Evolutionary conservation across 2,113 vertebrate species (phyloP).

Genomic region (Trichomycterus rosablanca): DNA sequence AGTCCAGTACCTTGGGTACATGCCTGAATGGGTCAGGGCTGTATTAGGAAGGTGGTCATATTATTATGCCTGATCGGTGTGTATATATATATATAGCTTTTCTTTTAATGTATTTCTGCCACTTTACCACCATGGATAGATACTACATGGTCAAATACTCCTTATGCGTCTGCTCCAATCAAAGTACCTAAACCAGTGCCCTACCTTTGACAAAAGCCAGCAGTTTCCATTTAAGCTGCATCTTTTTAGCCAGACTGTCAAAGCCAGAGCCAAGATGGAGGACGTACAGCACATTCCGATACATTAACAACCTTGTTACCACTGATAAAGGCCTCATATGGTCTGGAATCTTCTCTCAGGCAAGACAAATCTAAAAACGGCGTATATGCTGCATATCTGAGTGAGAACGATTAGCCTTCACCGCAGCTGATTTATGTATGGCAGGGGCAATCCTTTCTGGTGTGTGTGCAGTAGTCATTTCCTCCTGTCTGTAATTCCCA

Average conservation of each 20-base stretch:
- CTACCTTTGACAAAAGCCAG: slow-evolving; percentile 10
- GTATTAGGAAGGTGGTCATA: no score
- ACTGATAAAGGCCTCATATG: slow-evolving; percentile 52
- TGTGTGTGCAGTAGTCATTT: slow-evolving; percentile 68
- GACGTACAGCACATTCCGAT: slow-evolving; percentile 51
- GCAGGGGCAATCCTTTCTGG: slow-evolving; percentile 84
- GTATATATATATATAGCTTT: no score
- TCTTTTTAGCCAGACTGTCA: slow-evolving; percentile 32
- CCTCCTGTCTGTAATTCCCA: slow-evolving; percentile 76
- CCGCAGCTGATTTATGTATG: slow-evolving; percentile 89
- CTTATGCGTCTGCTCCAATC: background rate
- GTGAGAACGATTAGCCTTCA: slow-evolving; percentile 84
- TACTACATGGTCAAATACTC: no score
- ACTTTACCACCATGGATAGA: no score
- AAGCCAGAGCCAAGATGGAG: slow-evolving; percentile 64
- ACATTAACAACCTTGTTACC: slow-evolving; percentile 73
- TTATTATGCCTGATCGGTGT: no score
- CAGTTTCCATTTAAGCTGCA: slow-evolving; percentile 15
- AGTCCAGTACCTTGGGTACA: no score
- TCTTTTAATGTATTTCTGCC: no score
- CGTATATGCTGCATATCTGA: slow-evolving; percentile 78
- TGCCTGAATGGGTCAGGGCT: no score
- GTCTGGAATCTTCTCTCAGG: slow-evolving; percentile 48
- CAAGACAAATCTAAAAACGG: slow-evolving; percentile 48
- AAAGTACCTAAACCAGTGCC: slow-evolving; percentile 1